These are phyloP conservation scores for Leptodactylus fallax DNA, from an alignment of 2,797 vertebrate genomes.

Conservation along the genomic window DNA sequence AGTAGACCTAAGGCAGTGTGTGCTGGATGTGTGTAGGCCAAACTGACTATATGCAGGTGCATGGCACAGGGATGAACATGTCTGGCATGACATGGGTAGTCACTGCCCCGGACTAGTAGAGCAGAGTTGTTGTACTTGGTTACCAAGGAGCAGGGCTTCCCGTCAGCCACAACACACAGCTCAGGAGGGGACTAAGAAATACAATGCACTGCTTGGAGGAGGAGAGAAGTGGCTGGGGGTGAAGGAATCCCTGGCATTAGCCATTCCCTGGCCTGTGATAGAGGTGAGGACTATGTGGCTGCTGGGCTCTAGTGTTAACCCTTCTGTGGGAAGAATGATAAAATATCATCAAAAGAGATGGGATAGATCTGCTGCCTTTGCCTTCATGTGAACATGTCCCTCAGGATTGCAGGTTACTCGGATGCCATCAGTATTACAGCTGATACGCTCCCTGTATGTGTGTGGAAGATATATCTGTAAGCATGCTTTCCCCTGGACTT, in stretches of 20 bases:
- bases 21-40: neutral
- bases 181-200: constrained; percentile 23
- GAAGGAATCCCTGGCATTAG: constrained; percentile 20
- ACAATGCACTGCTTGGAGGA: constrained; percentile 40
- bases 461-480: too few relatives aligned
- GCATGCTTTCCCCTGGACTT: too few relatives aligned
- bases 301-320: neutral
- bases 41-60: neutral
- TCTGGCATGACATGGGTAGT: neutral
- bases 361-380: neutral
- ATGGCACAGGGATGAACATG: neutral
- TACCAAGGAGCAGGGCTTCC: constrained; percentile 69
- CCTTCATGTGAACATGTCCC: too few relatives aligned
- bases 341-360: neutral
- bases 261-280: neutral
- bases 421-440: too few relatives aligned
- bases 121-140: constrained; percentile 66
- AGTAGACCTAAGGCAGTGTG: too few relatives aligned
- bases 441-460: too few relatives aligned
- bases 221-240: neutral
- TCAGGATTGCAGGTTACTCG: too few relatives aligned
- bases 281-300: neutral
- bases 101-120: neutral
- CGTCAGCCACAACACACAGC: constrained; percentile 52
- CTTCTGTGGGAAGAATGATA: neutral